phyloP scores from a whole-genome alignment of 1,140 invertebrate genomes.

The Zaprionus capensis region DNA sequence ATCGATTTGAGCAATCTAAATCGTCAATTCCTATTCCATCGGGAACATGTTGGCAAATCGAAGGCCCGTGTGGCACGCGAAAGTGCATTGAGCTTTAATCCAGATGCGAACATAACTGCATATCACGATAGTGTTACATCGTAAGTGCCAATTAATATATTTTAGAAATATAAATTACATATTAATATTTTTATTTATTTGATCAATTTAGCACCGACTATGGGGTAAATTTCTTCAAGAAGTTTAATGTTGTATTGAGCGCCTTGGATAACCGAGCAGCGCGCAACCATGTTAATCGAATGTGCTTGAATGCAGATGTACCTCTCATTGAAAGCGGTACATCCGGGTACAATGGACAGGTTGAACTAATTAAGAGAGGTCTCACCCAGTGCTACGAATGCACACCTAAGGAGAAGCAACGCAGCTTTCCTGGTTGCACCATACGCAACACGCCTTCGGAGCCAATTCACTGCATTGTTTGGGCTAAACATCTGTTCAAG shows the following conservation, averaged over 20 bases:
- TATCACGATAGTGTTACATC: conserved; percentile 97
- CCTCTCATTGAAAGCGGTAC: conserved; percentile 98
- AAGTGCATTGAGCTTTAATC: conserved; percentile 95
- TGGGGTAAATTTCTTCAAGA: conserved; percentile 95
- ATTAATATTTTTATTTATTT: conserved; percentile 53
- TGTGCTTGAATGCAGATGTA: conserved; percentile 97
- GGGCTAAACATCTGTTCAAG: conserved; percentile 99
- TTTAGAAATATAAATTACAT: not conserved
- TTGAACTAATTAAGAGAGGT: conserved; percentile 94
- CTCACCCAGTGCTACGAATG: conserved; percentile 99
- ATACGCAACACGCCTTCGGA: conserved; percentile 99
- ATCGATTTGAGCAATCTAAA: conserved; percentile 99
- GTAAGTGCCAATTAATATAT: conserved; percentile 85
- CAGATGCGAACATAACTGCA: conserved; percentile 93
- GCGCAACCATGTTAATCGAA: conserved; percentile 98
- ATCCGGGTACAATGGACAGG: conserved; percentile 96
- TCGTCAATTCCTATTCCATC: conserved; percentile 98
- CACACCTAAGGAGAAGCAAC: conserved; percentile 94
- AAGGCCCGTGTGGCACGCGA: conserved; percentile 95
- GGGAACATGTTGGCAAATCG: conserved; percentile 98
- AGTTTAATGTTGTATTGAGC: conserved; percentile 97
- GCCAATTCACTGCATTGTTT: conserved; percentile 99
- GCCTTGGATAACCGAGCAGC: conserved; percentile 98
- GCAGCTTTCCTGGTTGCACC: conserved; percentile 98
- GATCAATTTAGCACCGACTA: conserved; percentile 91